phyloP scores from a whole-genome alignment of 92 coral and sea anemone genomes.

The Zoanthus sansibaricus region DNA sequence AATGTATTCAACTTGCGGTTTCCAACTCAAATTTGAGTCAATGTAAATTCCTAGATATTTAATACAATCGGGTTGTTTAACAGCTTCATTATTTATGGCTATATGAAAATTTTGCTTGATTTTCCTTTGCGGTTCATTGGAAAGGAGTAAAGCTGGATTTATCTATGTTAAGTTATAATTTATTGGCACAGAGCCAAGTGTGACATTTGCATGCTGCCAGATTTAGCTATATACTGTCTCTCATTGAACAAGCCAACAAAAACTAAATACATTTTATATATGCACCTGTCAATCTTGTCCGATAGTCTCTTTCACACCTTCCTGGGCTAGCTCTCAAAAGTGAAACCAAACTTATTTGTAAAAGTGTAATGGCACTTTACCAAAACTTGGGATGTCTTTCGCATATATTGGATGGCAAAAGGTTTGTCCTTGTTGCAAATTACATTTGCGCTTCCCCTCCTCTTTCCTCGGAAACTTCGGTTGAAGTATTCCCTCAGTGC shows the following conservation, averaged over 20 bases:
- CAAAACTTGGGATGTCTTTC: conserved; percentile 46
- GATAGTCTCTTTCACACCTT: conserved; percentile 32
- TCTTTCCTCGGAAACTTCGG: conserved; percentile 49
- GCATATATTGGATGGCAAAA: conserved; percentile 43
- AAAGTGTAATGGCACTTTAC: conserved; percentile 63
- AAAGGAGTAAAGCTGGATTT: not conserved
- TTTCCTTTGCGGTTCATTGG: not conserved
- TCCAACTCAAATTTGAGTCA: too few species aligned
- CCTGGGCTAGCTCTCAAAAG: conserved; percentile 49
- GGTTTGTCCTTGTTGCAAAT: conserved; percentile 61
- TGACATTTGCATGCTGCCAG: conserved; percentile 23
- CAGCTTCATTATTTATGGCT: too few species aligned
- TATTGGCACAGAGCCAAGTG: not conserved
- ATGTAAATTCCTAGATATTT: too few species aligned
- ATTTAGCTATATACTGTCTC: conserved; percentile 38
- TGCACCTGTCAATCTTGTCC: conserved; percentile 21
- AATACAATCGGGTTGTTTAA: too few species aligned
- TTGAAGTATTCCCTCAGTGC: conserved; percentile 18
- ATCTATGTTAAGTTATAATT: too few species aligned
- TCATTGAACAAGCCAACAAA: conserved; percentile 50
- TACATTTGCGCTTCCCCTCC: conserved; percentile 52
- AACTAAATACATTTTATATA: conserved; percentile 40
- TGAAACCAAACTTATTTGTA: conserved; percentile 63
- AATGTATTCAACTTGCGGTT: too few species aligned
- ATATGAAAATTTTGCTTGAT: not conserved